Conservation (phyloP, 2,797 vertebrate genomes). For the Masticophis lateralis region DNA sequence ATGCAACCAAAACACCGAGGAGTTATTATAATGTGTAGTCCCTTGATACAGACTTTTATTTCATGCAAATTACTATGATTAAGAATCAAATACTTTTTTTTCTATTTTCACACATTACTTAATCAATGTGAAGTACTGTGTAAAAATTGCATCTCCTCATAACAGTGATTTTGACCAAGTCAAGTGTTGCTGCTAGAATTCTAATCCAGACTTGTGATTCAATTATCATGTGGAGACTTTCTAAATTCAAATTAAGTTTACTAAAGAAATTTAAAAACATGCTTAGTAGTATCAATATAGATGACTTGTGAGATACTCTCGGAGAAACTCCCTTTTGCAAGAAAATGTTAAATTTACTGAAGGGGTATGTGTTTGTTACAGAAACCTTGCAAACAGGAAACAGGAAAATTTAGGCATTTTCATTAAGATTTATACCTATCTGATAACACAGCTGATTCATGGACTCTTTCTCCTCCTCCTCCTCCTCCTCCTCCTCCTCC, state of each 20-base stretch:
- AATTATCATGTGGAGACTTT: slow-evolving; percentile 80
- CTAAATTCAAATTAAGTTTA: slow-evolving; percentile 78
- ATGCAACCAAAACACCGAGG: slow-evolving; percentile 80
- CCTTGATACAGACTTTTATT: slow-evolving; percentile 90
- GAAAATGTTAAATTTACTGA: slow-evolving; percentile 46
- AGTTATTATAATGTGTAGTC: slow-evolving; percentile 80
- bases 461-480: not conserved
- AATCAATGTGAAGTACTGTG: slow-evolving; percentile 99
- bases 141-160: slow-evolving; percentile 96
- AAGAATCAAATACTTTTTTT: slow-evolving; percentile 90
- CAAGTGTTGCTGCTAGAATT: slow-evolving; percentile 99
- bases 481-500: not conserved
- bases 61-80: slow-evolving; percentile 99
- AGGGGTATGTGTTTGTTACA: not conserved
- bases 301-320: slow-evolving; percentile 65
- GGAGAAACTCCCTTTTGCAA: slow-evolving; percentile 54
- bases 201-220: slow-evolving; percentile 99
- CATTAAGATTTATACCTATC: slow-evolving; percentile 1
- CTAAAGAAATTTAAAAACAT: slow-evolving; percentile 4
- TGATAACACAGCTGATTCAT: not conserved
- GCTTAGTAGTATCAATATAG: slow-evolving; percentile 55
- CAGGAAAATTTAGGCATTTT: slow-evolving; percentile 58
- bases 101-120: slow-evolving; percentile 93
- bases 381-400: slow-evolving; percentile 32
- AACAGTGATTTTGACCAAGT: slow-evolving; percentile 99